Evolutionary conservation across 1,140 invertebrate species (phyloP), one percentile per base, ranked within the genome.

Genomic region (Cardiocondyla obscurior): DNA sequence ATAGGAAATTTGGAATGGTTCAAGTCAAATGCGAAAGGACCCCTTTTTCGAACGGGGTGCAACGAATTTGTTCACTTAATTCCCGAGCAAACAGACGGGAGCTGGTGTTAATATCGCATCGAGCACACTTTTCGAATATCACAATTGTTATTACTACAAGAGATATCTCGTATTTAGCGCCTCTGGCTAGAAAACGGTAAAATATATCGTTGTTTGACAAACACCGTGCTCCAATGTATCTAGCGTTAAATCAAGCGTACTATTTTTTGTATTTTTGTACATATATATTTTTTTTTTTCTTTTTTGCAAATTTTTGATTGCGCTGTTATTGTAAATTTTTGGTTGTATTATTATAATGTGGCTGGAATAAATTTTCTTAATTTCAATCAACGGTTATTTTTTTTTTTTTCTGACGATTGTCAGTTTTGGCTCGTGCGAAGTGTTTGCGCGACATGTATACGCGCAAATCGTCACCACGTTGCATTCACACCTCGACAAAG

Each of bases 381-480:
- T 30, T 53, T 53, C 22, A 25, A 25, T 1, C 19, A 39, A 39
- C 25, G 22, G n/a, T 44, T 46, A 28, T 36, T 28, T 76, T 36
- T 16, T 33, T 46, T 19, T 36, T 28, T 76, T 36, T 16, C 22
- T 0, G 30, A 64, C 42, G 16, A 64, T 64, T n/a, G 42, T 64
- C n/a, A 53, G 22, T 39, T 53, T 16, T 22, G 74, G 28, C n/a
- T 49, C 44, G 12, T 19, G 19, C 19, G 8, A 49, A 14, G 25
- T 64, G 39, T 76, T 64, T 49, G 58, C 19, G 25, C 42, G 22
- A 65, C 49, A 22, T n/a, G n/a, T 22, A 44, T 74, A 30, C 36
- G 36, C 28, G 28, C n/a, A 62, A 76, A 76, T 76, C 72, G 25
- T 67, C 36, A 10, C 62, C 44, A 46, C 74, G n/a, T 65, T 39